Evolutionary conservation across 2,888 invertebrate genomes (phyloP).

Genomic region (Tubulanus polymorphus): DNA sequence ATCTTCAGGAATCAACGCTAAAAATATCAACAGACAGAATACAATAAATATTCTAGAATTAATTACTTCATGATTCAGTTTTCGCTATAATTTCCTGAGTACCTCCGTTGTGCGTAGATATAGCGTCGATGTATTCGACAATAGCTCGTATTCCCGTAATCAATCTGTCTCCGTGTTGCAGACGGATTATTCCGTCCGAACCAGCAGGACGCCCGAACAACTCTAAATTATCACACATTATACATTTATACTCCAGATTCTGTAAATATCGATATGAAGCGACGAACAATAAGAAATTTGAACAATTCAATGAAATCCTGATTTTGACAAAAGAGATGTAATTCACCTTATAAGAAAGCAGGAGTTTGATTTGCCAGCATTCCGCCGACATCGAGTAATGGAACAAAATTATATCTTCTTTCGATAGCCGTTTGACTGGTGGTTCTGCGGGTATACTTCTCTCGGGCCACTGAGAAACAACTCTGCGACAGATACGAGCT

Average conservation of each 20-base stretch:
- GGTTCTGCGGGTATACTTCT: no score
- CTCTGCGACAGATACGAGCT: no score
- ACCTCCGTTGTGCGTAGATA: conserved; percentile 2
- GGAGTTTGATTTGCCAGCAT: conserved; percentile 9
- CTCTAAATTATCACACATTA: conserved; percentile 12
- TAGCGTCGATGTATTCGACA: conserved; percentile 12
- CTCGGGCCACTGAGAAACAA: no score
- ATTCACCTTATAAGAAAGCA: conserved; percentile 7
- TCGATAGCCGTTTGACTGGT: no score
- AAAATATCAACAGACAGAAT: background rate
- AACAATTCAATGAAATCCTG: no score
- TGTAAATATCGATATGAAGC: no score
- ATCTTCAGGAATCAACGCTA: conserved; percentile 12
- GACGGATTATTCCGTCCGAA: conserved; percentile 14
- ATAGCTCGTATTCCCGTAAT: conserved; percentile 13
- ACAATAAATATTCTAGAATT: background rate
- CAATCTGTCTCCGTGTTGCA: conserved; percentile 12
- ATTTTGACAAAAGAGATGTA: no score
- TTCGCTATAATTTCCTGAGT: background rate
- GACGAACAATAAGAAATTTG: no score
- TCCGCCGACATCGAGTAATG: conserved; percentile 4
- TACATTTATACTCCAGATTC: no score
- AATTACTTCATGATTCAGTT: background rate
- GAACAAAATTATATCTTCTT: conserved; percentile 6
- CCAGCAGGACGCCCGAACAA: conserved; percentile 17